These are phyloP conservation scores for Pollenia angustigena DNA, from an alignment of 2,888 invertebrate species.

Conservation along the genomic window DNA sequence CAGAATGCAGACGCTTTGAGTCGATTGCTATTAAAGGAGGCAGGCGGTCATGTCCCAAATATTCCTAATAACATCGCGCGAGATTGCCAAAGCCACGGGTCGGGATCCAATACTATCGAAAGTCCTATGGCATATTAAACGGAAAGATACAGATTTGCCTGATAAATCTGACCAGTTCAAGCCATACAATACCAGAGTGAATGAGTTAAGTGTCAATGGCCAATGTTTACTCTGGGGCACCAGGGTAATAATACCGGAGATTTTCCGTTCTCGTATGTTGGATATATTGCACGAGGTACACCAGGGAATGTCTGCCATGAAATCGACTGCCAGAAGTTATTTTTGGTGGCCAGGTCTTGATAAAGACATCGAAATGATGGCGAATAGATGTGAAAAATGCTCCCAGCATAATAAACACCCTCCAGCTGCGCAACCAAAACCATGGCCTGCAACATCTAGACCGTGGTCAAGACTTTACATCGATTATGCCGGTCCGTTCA, in stretches of 20 bases:
- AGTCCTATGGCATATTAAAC: slow-evolving; percentile 23
- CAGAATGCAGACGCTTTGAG: slow-evolving; percentile 54
- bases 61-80: slow-evolving; percentile 33
- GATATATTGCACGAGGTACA: slow-evolving; percentile 42
- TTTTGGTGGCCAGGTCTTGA: slow-evolving; percentile 66
- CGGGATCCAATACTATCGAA: slow-evolving; percentile 30
- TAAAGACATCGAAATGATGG: slow-evolving; percentile 48
- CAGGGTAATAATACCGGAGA: slow-evolving; percentile 30
- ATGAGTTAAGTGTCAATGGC: slow-evolving; percentile 38
- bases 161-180: slow-evolving; percentile 50
- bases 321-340: slow-evolving; percentile 50
- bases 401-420: slow-evolving; percentile 47
- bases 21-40: slow-evolving; percentile 31
- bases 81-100: slow-evolving; percentile 39
- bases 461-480: too few species aligned
- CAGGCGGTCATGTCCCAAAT: background rate
- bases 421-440: slow-evolving; percentile 29
- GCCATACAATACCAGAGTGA: slow-evolving; percentile 31
- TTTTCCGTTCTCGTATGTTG: background rate
- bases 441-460: slow-evolving; percentile 56
- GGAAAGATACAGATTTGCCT: slow-evolving; percentile 10
- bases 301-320: slow-evolving; percentile 59
- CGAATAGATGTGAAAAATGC: slow-evolving; percentile 42
- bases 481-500: slow-evolving; percentile 69
- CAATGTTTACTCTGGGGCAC: slow-evolving; percentile 55